A percentile compares a stretch with the other conserved stretches of the same genome.
Evolutionary conservation across 2,113 vertebrate species (phyloP).

Genomic region (Oreochromis aureus): DNA sequence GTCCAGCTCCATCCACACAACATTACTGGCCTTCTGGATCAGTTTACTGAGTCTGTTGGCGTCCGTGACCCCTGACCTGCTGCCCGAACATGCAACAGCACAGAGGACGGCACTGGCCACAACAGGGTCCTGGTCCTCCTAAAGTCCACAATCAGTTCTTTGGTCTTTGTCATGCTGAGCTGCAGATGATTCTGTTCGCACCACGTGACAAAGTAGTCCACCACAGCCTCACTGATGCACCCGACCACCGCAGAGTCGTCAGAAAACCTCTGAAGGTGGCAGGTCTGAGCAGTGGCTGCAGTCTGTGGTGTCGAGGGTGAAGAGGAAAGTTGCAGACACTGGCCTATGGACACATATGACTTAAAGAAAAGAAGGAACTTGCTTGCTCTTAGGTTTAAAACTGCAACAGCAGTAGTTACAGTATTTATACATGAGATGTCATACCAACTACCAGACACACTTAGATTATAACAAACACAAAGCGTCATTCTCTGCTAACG

Average conservation of each 20-base stretch:
- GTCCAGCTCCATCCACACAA: background rate
- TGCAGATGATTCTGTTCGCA: background rate
- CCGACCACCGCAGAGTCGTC: background rate
- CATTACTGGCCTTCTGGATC: background rate
- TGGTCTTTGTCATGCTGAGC: background rate
- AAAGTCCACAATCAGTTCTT: background rate
- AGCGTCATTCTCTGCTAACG: background rate
- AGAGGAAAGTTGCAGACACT: background rate
- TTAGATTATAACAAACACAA: background rate
- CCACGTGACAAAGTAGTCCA: background rate
- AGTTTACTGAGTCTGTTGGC: background rate
- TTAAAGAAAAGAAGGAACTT: background rate
- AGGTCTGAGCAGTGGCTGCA: background rate
- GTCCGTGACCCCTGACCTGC: background rate
- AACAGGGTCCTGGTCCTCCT: background rate
- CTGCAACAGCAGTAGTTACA: background rate
- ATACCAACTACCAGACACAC: background rate
- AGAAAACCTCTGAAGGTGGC: background rate
- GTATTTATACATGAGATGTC: background rate
- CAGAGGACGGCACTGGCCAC: accelerated
- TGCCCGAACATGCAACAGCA: background rate
- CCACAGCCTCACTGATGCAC: background rate
- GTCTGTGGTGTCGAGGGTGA: background rate
- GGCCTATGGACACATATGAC: background rate
- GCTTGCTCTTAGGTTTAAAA: background rate